phyloP scores from a whole-genome alignment of 2,888 invertebrate species.

The Stenichneumon culpator region DNA sequence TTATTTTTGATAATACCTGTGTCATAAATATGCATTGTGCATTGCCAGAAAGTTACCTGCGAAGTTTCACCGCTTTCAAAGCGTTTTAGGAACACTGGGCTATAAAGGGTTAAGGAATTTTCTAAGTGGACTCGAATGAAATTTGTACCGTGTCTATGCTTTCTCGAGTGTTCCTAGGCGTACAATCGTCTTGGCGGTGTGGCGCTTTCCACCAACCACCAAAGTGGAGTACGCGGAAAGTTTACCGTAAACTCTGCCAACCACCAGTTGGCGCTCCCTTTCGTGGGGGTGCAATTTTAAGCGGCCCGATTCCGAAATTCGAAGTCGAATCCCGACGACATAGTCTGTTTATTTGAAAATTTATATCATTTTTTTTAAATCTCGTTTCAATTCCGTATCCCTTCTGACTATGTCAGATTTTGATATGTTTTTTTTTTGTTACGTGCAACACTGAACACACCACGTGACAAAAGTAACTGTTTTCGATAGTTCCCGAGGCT shows the following conservation, averaged over 20 bases:
- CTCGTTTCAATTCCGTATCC: neutral
- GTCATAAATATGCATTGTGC: too few relatives aligned
- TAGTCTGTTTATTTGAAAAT: neutral
- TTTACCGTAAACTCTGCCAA: slow-evolving; percentile 44
- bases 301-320: slow-evolving; percentile 20
- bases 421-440: neutral
- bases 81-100: neutral
- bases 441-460: neutral
- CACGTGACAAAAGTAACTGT: neutral
- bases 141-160: neutral
- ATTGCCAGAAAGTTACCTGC: too few relatives aligned
- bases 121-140: neutral
- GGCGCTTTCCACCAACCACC: neutral
- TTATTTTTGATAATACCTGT: too few relatives aligned
- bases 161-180: slow-evolving; percentile 20
- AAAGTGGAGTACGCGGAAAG: neutral
- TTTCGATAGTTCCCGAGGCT: too few relatives aligned
- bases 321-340: slow-evolving; percentile 26
- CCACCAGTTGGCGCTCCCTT: slow-evolving; percentile 57
- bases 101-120: too few relatives aligned
- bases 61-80: too few relatives aligned
- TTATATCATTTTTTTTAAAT: neutral
- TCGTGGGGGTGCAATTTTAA: slow-evolving; percentile 10
- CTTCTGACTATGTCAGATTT: neutral
- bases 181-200: slow-evolving; percentile 28